Base-by-base conservation (phyloP, 2,113 vertebrate genomes). In the Serinus canaria region DNA sequence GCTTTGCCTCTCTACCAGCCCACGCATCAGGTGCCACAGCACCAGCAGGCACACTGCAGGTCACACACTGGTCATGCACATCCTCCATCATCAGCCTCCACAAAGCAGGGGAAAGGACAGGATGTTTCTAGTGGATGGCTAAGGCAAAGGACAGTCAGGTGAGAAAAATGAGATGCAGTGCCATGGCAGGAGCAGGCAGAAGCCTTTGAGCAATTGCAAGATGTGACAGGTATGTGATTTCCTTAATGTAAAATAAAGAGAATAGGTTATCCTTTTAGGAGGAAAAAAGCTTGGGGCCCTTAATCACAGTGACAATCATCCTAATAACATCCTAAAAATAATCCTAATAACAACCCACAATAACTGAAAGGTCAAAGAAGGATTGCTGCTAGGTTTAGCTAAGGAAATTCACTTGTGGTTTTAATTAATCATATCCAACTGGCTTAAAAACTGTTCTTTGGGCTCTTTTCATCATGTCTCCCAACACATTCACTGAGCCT, bases 291-390 rank as follows among this genome's bases (percentile, higher is more conserved):
- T 66, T 83, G 49, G 3, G 23, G 44, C 11, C 39, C 27, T 89
- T 89, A 95, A 72, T 72, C 19, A 12, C 75, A 68, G 44, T 24
- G 37, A 68, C 31, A 94, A 47, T 68, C 24, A 90, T 53, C 44
- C 30, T 85, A 91, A 72, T 52, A 78, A 44, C 24, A 47, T 72
- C 82, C 74, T 60, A 82, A 95, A 92, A 92, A 44, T 76, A 96
- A 87, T 82, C 69, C 49, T 87, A 75, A 60, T 68, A 91, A 63
- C 60, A 77, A 58, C 23, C 20, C 28, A 67, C 55, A 70, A 13
- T 59, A 86, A 53, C n/a, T 55, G 72, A 49, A 80, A 69, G 21
- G 68, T 87, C 83, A 92, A 89, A 81, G 76, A 64, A 92, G 41
- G 63, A 88, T 80, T 80, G 46, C 37, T 86, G 46, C 31, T 41